Evolutionary conservation across 2,113 vertebrate species (phyloP).

Genomic region (Micromys minutus): DNA sequence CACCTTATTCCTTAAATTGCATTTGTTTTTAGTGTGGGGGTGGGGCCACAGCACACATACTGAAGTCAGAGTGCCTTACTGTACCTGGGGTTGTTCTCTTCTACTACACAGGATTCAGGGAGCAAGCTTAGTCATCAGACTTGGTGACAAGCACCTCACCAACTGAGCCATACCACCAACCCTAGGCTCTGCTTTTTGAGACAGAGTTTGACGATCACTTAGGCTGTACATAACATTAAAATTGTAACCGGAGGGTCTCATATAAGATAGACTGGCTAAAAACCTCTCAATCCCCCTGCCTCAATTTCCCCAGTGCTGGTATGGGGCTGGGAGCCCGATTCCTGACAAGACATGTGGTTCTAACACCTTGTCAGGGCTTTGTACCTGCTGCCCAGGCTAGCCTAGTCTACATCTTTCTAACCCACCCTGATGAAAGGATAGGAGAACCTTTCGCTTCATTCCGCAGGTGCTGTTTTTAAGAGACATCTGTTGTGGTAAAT

Average conservation of each 20-base stretch:
- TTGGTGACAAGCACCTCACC: not conserved
- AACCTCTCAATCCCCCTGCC: not conserved
- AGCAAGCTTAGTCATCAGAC: not conserved
- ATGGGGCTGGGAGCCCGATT: too few species aligned
- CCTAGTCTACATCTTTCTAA: too few species aligned
- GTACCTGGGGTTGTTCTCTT: not conserved
- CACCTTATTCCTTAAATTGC: not conserved
- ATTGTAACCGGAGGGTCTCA: not conserved
- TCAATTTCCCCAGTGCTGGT: not conserved
- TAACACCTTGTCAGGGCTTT: not conserved
- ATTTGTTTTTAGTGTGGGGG: not conserved
- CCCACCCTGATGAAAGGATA: too few species aligned
- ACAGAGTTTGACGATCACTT: not conserved
- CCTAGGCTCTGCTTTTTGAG: not conserved
- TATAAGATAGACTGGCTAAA: not conserved
- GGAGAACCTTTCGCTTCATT: conserved; percentile 2
- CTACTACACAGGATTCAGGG: not conserved
- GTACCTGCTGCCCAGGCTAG: not conserved
- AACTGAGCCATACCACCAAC: not conserved
- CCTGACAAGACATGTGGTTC: not conserved
- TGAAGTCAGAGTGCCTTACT: too few species aligned
- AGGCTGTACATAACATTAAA: not conserved
- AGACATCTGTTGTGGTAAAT: not conserved
- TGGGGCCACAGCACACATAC: not conserved
- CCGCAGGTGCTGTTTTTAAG: not conserved